phyloP scores from a whole-genome alignment of 2,113 vertebrate species.

The Chaenogobius annularis region DNA sequence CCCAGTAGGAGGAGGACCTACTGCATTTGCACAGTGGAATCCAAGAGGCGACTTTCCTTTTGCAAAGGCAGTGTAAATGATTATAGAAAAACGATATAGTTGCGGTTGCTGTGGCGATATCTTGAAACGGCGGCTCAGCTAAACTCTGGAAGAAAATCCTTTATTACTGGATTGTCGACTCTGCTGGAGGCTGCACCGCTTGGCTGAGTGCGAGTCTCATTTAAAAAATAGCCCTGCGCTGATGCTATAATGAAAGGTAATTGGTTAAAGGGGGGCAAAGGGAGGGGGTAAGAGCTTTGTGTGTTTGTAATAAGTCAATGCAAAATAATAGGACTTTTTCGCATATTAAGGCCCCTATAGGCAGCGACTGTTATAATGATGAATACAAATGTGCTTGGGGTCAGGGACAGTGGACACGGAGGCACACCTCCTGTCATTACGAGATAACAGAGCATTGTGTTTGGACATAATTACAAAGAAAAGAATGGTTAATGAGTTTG shows the following conservation, averaged over 20 bases:
- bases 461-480: not conserved
- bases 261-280: conserved; percentile 8
- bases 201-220: conserved; percentile 29
- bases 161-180: not conserved
- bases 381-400: conserved; percentile 10
- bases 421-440: not conserved
- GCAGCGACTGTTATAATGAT: conserved; percentile 34
- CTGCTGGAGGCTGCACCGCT: conserved; percentile 13
- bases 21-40: too few species aligned
- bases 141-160: not conserved
- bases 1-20: too few species aligned
- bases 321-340: conserved; percentile 49
- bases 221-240: conserved; percentile 31
- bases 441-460: not conserved
- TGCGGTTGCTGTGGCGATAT: not conserved
- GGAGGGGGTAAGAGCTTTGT: conserved; percentile 4
- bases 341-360: conserved; percentile 27
- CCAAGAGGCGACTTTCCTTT: too few species aligned
- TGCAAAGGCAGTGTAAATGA: not conserved
- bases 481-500: not conserved
- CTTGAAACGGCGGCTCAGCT: not conserved
- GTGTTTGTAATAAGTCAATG: conserved; percentile 47
- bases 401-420: not conserved
- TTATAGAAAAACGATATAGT: not conserved
- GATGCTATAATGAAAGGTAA: conserved; percentile 36